Base-by-base conservation (phyloP, 2,797 vertebrate species). In the Carduelis carduelis region DNA sequence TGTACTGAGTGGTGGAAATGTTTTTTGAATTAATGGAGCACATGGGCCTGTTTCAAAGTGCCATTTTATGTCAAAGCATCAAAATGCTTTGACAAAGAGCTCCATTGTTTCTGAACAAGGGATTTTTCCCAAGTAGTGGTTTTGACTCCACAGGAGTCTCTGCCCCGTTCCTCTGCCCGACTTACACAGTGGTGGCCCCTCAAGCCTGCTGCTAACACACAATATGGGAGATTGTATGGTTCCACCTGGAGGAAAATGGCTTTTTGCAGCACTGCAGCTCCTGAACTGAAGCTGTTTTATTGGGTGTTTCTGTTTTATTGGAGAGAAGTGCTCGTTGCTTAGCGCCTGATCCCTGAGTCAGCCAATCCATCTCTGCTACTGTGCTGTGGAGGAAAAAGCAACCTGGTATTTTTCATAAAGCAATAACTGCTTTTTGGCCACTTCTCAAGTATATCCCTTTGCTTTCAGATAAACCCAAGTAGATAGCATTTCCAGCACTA, bases 311-410 rank as follows among this genome's bases (percentile, higher is more conserved):
- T 89, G 2, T 76, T 94, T 70, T 44, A 66, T 63, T 84, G 92
- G 66, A n/a, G 83, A 81, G 61, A 65, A 69, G 34, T n/a, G 84
- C 71, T 90, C 74, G 83, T 96, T 96, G 64, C 92, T 90, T 93
- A 95, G 90, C 0, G 1, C 75, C 86, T 85, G 70, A 53, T 84
- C 68, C 88, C 81, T 68, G 83, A 96, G 49, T 95, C 93, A 93
- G 83, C 78, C 83, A 89, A 72, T 90, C 74, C n/a, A 46, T 89
- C 72, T 91, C 77, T 68, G 70, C 56, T 87, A 3, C 83, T 77
- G 47, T 50, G 66, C 64, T 76, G 56, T 12, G 68, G n/a, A 81
- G 68, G 63, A 34, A 72, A 88, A 92, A 46, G 27, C 64, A 32
- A 2, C 0, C 5, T 83, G 22, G 1, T 49, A 15, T 66, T 92